These are phyloP conservation scores for Zeugodacus cucurbitae DNA, from an alignment of 1,140 invertebrate genomes.

Conservation along the genomic window DNA sequence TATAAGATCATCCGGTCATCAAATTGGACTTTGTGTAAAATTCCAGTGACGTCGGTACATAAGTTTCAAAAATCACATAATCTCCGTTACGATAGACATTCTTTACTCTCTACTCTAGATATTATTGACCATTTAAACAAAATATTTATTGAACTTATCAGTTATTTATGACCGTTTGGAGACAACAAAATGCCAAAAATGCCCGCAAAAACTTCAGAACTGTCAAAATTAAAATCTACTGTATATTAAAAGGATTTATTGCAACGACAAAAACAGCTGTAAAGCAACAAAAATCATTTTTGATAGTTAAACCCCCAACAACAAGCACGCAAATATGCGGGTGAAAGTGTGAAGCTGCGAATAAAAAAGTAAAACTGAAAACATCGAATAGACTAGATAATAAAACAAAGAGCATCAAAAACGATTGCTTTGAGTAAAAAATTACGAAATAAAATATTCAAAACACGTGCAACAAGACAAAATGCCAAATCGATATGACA, in stretches of 20 bases:
- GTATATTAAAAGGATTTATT: slow-evolving; percentile 7
- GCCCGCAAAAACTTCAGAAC: slow-evolving; percentile 18
- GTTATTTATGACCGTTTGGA: neutral
- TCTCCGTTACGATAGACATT: too few relatives aligned
- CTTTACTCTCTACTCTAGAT: too few relatives aligned
- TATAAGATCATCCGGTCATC: too few relatives aligned
- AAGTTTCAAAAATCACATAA: too few relatives aligned
- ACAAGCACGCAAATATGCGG: neutral
- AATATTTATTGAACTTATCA: neutral
- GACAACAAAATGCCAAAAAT: neutral
- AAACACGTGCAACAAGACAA: slow-evolving; percentile 31
- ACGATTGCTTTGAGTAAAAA: neutral
- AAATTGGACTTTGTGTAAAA: too few relatives aligned
- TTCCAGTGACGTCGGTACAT: too few relatives aligned
- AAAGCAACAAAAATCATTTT: neutral
- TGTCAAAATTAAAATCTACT: slow-evolving; percentile 36
- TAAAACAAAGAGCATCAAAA: neutral
- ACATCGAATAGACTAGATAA: neutral
- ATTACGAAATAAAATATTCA: slow-evolving; percentile 31
- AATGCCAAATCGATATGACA: slow-evolving; percentile 33
- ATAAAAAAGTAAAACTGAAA: neutral
- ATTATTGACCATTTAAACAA: neutral
- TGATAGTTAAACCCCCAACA: neutral
- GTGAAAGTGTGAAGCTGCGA: slow-evolving; percentile 9
- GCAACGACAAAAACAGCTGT: neutral